Evolutionary conservation across 64 coral and sea anemone genomes (phyloP), one percentile per base, ranked within the genome.

Genomic region (Stylophora pistillata): DNA sequence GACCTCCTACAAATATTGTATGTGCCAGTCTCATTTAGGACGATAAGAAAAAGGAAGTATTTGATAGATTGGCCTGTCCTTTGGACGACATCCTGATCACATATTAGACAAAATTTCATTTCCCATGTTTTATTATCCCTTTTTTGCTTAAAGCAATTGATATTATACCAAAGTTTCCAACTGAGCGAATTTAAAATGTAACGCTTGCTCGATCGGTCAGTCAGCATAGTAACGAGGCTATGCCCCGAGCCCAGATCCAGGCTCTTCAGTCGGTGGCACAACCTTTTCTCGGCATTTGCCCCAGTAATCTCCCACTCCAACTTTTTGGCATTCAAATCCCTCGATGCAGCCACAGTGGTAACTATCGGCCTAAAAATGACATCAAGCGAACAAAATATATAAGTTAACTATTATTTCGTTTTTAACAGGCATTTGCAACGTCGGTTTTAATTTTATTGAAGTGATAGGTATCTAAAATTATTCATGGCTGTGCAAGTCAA

Each of bases 191-290:
- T 66, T 52, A 4, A 21, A 47, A 26, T 64, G 30, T 64, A 68
- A 68, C 78, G 79, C n/a, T n/a, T n/a, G n/a, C n/a, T n/a, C n/a
- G n/a, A n/a, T n/a, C n/a, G n/a, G n/a, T n/a, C n/a, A n/a, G n/a
- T n/a, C 13, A 10, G 4, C 13, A 25, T 37, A 31, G 53, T 69
- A 4, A 83, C 15, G 58, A 81, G 11, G 26, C 58, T 53, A 83
- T 52, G 47, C 79, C 20, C 60, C 79, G 9, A 83, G 11, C 10
- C 79, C 79, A 62, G 79, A 83, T 21, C 79, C 79, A 83, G 79
- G 60, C 79, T 83, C 79, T 60, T 83, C 79, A 17, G 73, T 74
- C 11, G 73, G 73, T 17, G 73, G 73, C 4, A 47, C 73, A 16
- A 74, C 15, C 73, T 74, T 13, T 14, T 15, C 21, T n/a, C n/a